Base-by-base conservation (phyloP, 2,113 vertebrate genomes). In the Dinomys branickii region DNA sequence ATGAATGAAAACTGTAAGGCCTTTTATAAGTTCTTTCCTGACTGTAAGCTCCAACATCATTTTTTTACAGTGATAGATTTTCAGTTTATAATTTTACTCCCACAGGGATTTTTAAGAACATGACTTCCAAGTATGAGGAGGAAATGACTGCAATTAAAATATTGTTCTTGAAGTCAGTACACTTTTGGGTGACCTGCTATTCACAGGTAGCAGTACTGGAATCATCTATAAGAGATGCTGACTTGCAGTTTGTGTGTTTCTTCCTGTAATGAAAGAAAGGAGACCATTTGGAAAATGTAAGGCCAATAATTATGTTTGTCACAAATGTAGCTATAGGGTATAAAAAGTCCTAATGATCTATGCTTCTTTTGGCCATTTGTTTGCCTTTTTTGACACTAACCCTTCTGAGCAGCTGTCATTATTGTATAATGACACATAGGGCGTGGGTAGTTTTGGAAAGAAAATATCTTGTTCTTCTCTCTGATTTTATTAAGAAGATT, bases 331-430 rank as follows among this genome's bases (percentile, higher is more conserved):
- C 96, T 94, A 52, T 91, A 96, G 95, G 96, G 77, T 81, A 97
- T 84, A 63, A 90, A 94, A 97, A 94, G 90, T 82, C 84, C 84
- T 97, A 97, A 97, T 85, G 92, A 97, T 94, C 84, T 88, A n/a
- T 56, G 94, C 97, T 97, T 69, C 92, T 90, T 97, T 97, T 12
- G 50, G 44, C 63, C 47, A 73, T 95, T 97, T 96, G 88, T 97
- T 96, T 92, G 61, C 75, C 84, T 97, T 96, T 95, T 80, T 84
- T n/a, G 89, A 92, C 81, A 81, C 91, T 93, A 84, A 94, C 33
- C 69, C 78, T 89, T 94, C 52, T 93, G 52, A 95, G 94, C 80
- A 94, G 91, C 81, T 97, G 90, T 97, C 96, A 97, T 91, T 80
- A 75, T 38, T 83, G 13, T 71, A 44, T 88, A 93, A 94, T 77